Conservation (phyloP, 2,888 invertebrate genomes). For the Odontomyia ornata region DNA sequence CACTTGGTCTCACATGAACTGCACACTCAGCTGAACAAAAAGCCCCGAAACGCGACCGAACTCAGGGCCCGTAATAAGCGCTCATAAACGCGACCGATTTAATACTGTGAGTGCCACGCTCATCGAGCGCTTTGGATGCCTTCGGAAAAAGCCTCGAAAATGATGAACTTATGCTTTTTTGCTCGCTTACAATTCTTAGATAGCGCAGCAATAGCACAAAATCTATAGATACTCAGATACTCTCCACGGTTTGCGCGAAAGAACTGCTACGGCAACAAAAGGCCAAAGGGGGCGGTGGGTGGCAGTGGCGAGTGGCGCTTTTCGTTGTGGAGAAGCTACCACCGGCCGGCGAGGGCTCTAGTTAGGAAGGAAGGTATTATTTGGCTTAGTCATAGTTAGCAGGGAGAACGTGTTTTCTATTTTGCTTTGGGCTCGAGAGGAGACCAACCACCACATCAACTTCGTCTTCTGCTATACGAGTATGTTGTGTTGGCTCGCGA, state of each 20-base stretch:
- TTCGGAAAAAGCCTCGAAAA: slow-evolving; percentile 24
- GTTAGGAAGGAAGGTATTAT: too few species aligned
- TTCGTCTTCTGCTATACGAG: neutral
- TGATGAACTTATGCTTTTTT: slow-evolving; percentile 37
- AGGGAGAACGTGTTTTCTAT: too few species aligned
- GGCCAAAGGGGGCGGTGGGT: neutral
- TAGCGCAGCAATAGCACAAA: slow-evolving; percentile 4
- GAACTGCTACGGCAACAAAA: neutral
- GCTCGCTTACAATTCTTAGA: slow-evolving; percentile 30
- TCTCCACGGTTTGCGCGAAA: neutral
- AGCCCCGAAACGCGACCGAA: slow-evolving; percentile 17
- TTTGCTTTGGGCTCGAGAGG: too few species aligned
- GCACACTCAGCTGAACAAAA: neutral
- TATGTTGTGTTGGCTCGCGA: neutral
- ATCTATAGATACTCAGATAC: slow-evolving; percentile 14
- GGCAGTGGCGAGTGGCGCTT: neutral
- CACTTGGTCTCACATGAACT: slow-evolving; percentile 21
- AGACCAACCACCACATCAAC: too few species aligned
- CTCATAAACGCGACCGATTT: slow-evolving; percentile 42
- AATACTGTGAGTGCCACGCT: slow-evolving; percentile 31
- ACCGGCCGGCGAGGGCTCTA: too few species aligned
- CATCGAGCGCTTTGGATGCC: slow-evolving; percentile 23
- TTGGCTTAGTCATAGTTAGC: too few species aligned
- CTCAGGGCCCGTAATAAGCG: slow-evolving; percentile 21
- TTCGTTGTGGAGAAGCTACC: too few species aligned